Evolutionary conservation across 2,888 invertebrate species (phyloP).

Genomic region (Opisthograptis luteolata): DNA sequence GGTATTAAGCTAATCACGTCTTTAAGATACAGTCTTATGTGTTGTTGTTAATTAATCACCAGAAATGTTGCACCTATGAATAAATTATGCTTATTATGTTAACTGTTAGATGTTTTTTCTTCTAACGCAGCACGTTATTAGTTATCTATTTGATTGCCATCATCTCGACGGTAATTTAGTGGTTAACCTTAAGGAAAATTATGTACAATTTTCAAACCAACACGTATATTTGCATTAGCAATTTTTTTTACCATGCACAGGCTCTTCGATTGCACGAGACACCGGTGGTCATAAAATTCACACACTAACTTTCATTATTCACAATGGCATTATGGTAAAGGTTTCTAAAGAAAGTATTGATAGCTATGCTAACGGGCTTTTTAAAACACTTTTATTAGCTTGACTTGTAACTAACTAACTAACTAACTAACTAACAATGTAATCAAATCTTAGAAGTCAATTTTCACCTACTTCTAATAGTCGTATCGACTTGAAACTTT

Average conservation of each 20-base stretch:
- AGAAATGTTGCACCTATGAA: too few species aligned
- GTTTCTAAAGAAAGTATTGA: conserved; percentile 15
- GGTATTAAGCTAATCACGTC: too few species aligned
- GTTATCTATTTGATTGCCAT: conserved; percentile 13
- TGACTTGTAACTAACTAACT: too few species aligned
- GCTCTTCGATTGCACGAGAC: not conserved
- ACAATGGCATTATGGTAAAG: conserved; percentile 10
- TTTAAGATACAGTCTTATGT: too few species aligned
- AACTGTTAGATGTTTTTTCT: not conserved
- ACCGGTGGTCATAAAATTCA: conserved; percentile 12
- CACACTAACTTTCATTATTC: conserved; percentile 10
- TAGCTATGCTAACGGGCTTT: not conserved
- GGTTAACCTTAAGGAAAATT: conserved; percentile 34
- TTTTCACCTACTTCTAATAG: too few species aligned
- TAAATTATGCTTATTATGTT: not conserved
- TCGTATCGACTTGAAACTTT: too few species aligned
- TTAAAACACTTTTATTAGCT: too few species aligned
- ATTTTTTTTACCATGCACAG: too few species aligned
- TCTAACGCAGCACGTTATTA: conserved; percentile 5
- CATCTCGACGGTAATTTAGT: conserved; percentile 21
- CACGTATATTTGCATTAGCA: conserved; percentile 2
- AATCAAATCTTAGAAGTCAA: too few species aligned
- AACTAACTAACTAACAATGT: too few species aligned
- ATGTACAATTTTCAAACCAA: conserved; percentile 23
- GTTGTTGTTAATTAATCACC: too few species aligned